Evolutionary conservation across 2,888 invertebrate species (phyloP).

Genomic region (Heliconius charithonia): DNA sequence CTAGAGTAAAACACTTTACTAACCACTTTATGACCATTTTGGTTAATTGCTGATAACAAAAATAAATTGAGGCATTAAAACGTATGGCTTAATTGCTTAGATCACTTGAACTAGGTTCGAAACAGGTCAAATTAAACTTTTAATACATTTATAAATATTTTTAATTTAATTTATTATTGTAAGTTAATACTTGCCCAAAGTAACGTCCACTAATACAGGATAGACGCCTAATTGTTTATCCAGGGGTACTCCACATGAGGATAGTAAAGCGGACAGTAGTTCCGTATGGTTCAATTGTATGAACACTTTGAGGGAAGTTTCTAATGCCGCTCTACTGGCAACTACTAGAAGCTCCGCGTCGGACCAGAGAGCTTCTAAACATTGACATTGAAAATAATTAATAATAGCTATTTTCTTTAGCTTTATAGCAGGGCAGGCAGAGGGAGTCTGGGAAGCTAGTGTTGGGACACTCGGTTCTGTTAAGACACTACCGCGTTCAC

Average conservation of each 20-base stretch:
- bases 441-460: background rate
- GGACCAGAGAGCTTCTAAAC: slow-evolving; percentile 86
- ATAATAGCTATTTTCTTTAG: background rate
- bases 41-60: too few species aligned
- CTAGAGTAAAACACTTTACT: too few species aligned
- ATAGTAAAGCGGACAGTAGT: slow-evolving; percentile 88
- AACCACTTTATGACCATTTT: too few species aligned
- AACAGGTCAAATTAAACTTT: too few species aligned
- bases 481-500: background rate
- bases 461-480: background rate
- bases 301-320: slow-evolving; percentile 81
- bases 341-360: slow-evolving; percentile 94
- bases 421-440: background rate
- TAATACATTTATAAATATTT: too few species aligned
- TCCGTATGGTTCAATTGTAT: slow-evolving; percentile 89
- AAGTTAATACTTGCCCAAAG: slow-evolving; percentile 51
- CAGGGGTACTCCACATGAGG: slow-evolving; percentile 91
- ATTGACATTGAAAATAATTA: background rate
- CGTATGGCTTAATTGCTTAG: too few species aligned
- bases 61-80: too few species aligned
- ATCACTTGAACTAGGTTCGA: too few species aligned
- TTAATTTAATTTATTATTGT: too few species aligned
- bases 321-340: slow-evolving; percentile 83
- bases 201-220: slow-evolving; percentile 70
- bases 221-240: slow-evolving; percentile 79